Conservation (phyloP, 2,888 invertebrate species). For the Hemicrepidius hirtus region DNA sequence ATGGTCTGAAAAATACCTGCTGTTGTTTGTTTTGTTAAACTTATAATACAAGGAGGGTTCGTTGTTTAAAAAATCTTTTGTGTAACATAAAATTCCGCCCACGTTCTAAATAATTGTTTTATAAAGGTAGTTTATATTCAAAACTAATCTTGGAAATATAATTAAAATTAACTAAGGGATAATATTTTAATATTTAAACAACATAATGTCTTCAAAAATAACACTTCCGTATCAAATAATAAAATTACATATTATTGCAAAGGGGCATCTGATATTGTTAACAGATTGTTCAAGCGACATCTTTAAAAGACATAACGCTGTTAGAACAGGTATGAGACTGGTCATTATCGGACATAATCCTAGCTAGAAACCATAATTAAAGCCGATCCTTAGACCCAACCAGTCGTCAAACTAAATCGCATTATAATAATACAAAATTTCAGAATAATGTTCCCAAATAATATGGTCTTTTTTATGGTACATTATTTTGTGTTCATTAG, state of each 20-base stretch:
- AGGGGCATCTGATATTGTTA: conserved; percentile 54
- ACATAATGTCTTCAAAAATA: conserved; percentile 32
- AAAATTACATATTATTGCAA: conserved; percentile 49
- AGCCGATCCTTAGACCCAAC: conserved; percentile 54
- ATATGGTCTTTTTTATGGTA: conserved; percentile 53
- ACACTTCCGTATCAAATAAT: conserved; percentile 50
- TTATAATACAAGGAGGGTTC: conserved; percentile 1
- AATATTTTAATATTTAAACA: conserved; percentile 27
- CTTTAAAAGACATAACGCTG: conserved; percentile 51
- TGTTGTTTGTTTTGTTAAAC: conserved; percentile 24
- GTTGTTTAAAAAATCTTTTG: neutral
- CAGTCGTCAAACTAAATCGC: conserved; percentile 55
- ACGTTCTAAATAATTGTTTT: neutral
- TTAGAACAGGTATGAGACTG: conserved; percentile 55
- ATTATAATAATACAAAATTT: conserved; percentile 59
- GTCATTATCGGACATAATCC: conserved; percentile 58
- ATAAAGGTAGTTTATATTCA: neutral
- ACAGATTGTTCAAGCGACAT: conserved; percentile 53
- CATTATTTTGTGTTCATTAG: conserved; percentile 44
- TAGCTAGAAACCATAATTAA: conserved; percentile 57
- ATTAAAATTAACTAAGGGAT: conserved; percentile 23
- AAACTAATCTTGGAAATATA: conserved; percentile 2
- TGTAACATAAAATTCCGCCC: neutral
- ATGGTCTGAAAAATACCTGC: conserved; percentile 13
- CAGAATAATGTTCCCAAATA: conserved; percentile 58